Evolutionary conservation across 2,888 invertebrate genomes (phyloP).

Genomic region (Lampropteryx suffumata): DNA sequence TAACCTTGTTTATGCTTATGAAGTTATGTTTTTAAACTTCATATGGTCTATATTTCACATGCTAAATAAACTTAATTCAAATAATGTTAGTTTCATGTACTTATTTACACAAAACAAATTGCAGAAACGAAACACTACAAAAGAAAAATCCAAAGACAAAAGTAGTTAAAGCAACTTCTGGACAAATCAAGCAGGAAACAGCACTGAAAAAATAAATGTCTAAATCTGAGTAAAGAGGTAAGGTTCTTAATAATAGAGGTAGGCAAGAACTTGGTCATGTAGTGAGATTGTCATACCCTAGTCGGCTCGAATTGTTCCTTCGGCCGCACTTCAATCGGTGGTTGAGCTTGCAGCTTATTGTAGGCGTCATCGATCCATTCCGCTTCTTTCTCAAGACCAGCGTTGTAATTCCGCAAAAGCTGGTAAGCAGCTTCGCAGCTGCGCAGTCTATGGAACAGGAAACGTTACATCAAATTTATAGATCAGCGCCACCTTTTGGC

Average conservation of each 20-base stretch:
- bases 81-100: constrained; percentile 3
- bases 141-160: background rate
- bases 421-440: constrained; percentile 96
- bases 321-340: constrained; percentile 86
- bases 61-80: constrained; percentile 3
- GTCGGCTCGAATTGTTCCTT: constrained; percentile 91
- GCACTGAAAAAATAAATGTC: constrained; percentile 2
- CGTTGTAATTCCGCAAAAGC: constrained; percentile 94
- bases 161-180: background rate
- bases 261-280: too few species aligned
- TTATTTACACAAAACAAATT: background rate
- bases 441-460: constrained; percentile 84
- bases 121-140: background rate
- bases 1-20: too few species aligned
- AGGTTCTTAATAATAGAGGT: too few species aligned
- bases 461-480: too few species aligned
- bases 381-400: constrained; percentile 93
- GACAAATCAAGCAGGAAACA: background rate
- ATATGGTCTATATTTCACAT: too few species aligned
- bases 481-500: too few species aligned
- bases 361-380: constrained; percentile 95
- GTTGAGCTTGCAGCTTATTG: constrained; percentile 89
- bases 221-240: background rate
- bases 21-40: too few species aligned
- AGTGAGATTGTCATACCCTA: constrained; percentile 82